Evolutionary conservation across 2,113 vertebrate genomes (phyloP).

Genomic region (Ceyx melanurus): DNA sequence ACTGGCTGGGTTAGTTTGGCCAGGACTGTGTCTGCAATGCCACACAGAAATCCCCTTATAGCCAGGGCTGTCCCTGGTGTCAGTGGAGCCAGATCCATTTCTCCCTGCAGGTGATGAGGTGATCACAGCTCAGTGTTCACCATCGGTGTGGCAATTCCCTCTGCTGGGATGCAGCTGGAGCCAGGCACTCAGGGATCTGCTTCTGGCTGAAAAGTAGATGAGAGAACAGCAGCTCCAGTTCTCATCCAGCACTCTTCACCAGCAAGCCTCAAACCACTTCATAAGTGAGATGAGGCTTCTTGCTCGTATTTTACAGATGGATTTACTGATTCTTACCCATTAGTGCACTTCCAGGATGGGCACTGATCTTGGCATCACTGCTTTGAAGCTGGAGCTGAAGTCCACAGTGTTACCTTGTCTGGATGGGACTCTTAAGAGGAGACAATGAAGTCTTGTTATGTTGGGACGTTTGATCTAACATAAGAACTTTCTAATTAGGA

Average conservation of each 20-base stretch:
- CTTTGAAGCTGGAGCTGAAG: neutral
- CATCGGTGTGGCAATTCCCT: accelerated
- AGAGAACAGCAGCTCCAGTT: neutral
- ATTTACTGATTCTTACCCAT: neutral
- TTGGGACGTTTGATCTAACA: neutral
- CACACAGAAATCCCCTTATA: neutral
- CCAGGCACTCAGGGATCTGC: accelerated
- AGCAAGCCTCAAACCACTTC: neutral
- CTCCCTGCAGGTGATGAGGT: accelerated
- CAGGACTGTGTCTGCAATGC: accelerated
- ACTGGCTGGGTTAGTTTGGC: neutral
- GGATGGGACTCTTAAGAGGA: neutral
- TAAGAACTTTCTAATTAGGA: slow-evolving; percentile 22
- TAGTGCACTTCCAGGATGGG: neutral
- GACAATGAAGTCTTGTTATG: neutral
- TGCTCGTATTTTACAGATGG: accelerated
- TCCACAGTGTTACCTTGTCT: neutral
- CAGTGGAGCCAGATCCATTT: neutral
- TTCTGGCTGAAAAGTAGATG: accelerated
- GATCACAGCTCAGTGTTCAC: neutral
- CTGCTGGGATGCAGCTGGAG: neutral
- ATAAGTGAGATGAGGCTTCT: neutral
- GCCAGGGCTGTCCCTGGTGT: neutral
- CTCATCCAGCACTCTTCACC: neutral
- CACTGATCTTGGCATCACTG: accelerated